These are phyloP conservation scores for Osmerus mordax DNA, from an alignment of 2,113 vertebrate genomes.

Conservation along the genomic window DNA sequence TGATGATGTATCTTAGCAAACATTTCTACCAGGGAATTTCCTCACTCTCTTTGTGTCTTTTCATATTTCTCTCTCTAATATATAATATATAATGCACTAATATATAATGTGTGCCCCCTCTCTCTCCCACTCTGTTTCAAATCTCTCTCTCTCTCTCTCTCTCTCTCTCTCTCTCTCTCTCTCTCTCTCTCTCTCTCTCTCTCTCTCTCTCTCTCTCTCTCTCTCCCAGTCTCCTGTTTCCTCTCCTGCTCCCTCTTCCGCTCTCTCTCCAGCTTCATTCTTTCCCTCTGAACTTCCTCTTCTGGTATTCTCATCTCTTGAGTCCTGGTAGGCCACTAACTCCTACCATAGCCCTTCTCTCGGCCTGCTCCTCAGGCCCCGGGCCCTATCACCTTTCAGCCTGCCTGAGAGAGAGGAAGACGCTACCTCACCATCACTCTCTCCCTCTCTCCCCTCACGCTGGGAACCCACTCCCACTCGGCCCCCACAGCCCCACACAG, in stretches of 20 bases:
- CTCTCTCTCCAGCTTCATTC: neutral
- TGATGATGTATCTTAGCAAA: too few species aligned
- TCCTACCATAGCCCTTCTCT: constrained; percentile 5
- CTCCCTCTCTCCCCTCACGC: constrained; percentile 11
- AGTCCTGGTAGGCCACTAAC: constrained; percentile 1
- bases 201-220: neutral
- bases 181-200: neutral
- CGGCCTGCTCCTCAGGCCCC: constrained; percentile 17
- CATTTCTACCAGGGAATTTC: neutral
- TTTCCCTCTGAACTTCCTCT: neutral
- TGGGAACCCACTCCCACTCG: constrained; percentile 33
- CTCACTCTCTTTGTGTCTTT: neutral
- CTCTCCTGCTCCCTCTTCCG: neutral
- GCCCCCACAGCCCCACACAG: constrained; percentile 24
- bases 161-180: neutral
- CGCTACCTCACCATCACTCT: constrained; percentile 56
- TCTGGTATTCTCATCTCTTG: constrained; percentile 24
- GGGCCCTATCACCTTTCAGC: constrained; percentile 60
- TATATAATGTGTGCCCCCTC: neutral
- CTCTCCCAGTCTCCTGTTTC: neutral
- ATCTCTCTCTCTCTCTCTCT: neutral
- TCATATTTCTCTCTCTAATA: neutral
- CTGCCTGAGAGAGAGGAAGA: constrained; percentile 50
- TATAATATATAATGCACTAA: too few species aligned
- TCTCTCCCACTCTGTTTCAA: neutral